phyloP scores from a whole-genome alignment of 2,113 vertebrate species.

The Oostethus manadensis region DNA sequence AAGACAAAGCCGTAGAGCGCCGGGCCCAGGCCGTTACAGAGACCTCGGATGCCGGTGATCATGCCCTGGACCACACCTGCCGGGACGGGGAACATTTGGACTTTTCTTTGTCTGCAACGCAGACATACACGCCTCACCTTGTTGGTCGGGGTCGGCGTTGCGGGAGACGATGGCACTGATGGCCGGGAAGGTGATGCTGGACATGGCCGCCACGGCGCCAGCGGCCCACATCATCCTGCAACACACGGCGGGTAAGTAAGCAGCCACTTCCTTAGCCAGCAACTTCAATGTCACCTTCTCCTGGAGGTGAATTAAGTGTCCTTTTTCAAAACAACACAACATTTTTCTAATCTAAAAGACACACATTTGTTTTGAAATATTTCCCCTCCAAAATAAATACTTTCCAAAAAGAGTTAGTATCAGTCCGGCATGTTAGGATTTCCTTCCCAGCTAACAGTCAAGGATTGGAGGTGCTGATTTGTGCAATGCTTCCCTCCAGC shows the following conservation, averaged over 20 bases:
- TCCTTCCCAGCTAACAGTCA: too few species aligned
- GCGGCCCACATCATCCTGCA: constrained; percentile 93
- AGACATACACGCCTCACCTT: constrained; percentile 75
- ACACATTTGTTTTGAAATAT: too few species aligned
- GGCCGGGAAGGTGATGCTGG: constrained; percentile 86
- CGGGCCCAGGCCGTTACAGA: constrained; percentile 85
- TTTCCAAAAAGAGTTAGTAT: too few species aligned
- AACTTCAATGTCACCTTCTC: too few species aligned
- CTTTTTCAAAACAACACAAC: too few species aligned
- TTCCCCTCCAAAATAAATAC: too few species aligned
- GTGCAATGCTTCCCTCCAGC: constrained; percentile 35
- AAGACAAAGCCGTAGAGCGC: constrained; percentile 86
- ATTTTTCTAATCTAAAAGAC: too few species aligned
- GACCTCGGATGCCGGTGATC: constrained; percentile 86
- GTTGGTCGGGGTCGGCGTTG: constrained; percentile 86
- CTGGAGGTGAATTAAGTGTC: too few species aligned
- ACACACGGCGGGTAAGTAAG: neutral
- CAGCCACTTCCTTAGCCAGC: too few species aligned
- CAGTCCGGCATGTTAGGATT: too few species aligned
- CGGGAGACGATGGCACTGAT: constrained; percentile 85
- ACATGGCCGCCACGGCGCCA: constrained; percentile 87
- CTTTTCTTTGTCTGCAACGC: too few species aligned
- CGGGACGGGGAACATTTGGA: neutral
- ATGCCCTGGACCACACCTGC: constrained; percentile 88
- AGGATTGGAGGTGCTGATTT: too few species aligned